These are phyloP conservation scores for Pelodiscus sinensis DNA, from an alignment of 2,113 vertebrate species.

Conservation along the genomic window DNA sequence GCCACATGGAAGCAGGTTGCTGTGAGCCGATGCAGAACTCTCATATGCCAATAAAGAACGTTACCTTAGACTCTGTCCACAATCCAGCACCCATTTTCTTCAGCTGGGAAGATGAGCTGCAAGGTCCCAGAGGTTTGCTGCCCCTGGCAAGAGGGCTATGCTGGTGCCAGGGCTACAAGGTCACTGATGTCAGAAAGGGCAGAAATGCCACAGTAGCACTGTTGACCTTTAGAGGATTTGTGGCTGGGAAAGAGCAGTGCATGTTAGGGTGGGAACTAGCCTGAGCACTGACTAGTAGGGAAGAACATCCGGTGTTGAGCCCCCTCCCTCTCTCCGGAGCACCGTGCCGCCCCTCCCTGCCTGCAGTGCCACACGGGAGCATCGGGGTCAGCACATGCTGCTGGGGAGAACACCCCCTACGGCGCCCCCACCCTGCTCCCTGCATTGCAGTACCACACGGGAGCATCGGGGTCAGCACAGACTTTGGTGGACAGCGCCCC, in stretches of 20 bases:
- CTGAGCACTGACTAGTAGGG: not conserved
- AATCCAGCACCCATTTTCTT: not conserved
- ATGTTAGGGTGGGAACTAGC: not conserved
- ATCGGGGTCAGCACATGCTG: not conserved
- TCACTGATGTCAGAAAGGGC: not conserved
- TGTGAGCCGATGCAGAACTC: too few relatives aligned
- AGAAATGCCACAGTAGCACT: not conserved
- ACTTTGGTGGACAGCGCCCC: not conserved
- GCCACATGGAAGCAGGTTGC: not conserved
- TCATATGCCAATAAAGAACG: not conserved
- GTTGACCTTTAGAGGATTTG: not conserved
- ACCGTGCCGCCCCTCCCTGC: not conserved
- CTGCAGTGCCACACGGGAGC: not conserved
- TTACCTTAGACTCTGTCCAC: not conserved
- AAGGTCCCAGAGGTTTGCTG: not conserved
- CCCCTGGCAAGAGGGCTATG: not conserved
- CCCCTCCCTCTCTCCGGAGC: not conserved
- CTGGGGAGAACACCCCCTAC: not conserved
- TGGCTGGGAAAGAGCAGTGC: not conserved
- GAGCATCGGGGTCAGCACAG: not conserved
- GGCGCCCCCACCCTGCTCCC: too few relatives aligned
- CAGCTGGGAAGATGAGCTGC: not conserved
- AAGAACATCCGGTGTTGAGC: not conserved
- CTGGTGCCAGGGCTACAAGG: not conserved
- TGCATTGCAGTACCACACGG: not conserved